These are phyloP conservation scores for Nemotelus pantherinus DNA, from an alignment of 2,888 invertebrate genomes.

Conservation along the genomic window DNA sequence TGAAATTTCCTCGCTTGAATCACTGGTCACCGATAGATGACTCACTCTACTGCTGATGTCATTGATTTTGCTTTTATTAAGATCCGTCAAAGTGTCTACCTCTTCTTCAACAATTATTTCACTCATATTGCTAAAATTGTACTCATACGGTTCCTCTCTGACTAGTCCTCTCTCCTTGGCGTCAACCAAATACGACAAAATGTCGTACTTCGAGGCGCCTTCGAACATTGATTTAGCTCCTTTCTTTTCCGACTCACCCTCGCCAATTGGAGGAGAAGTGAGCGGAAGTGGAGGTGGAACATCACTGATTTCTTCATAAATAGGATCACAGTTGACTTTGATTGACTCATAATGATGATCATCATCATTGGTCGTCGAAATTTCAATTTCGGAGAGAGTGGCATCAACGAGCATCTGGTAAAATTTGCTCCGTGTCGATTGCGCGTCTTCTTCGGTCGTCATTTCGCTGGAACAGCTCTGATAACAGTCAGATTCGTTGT, in stretches of 20 bases:
- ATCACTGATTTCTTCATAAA: constrained; percentile 80
- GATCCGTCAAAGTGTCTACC: constrained; percentile 69
- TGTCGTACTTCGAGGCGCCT: constrained; percentile 88
- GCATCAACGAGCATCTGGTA: constrained; percentile 79
- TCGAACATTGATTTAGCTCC: constrained; percentile 78
- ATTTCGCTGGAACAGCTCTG: constrained; percentile 75
- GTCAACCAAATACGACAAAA: constrained; percentile 88
- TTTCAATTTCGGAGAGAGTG: constrained; percentile 74
- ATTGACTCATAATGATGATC: constrained; percentile 80
- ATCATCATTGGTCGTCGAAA: constrained; percentile 70
- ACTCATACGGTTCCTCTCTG: constrained; percentile 77
- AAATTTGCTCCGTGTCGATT: constrained; percentile 74
- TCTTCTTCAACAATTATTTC: constrained; percentile 68
- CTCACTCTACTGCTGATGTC: constrained; percentile 77
- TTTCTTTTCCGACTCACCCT: constrained; percentile 77
- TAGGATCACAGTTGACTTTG: constrained; percentile 73
- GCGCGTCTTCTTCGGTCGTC: constrained; percentile 73
- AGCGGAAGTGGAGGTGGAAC: constrained; percentile 82
- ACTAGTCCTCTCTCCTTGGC: constrained; percentile 81
- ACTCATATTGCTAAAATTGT: constrained; percentile 68
- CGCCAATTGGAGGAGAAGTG: constrained; percentile 78
- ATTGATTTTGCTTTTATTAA: constrained; percentile 65
- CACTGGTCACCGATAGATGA: constrained; percentile 82
- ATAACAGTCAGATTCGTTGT: constrained; percentile 74
- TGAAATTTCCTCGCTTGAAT: constrained; percentile 86